Base-by-base conservation (phyloP, 2,797 vertebrate species). In the Melanotaenia nigrans region DNA sequence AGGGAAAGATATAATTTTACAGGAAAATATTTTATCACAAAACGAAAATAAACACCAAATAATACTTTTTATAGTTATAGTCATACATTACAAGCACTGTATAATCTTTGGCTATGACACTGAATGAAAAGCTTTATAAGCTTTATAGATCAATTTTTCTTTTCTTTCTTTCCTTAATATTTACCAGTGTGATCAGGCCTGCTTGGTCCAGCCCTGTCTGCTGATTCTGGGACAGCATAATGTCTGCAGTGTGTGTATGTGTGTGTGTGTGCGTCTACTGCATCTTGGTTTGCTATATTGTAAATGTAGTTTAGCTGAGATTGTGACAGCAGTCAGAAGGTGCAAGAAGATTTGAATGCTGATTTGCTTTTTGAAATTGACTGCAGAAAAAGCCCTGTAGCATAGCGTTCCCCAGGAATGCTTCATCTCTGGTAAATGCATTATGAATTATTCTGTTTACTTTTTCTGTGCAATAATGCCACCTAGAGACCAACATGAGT, bases 401-500 rank as follows among this genome's bases (percentile, higher is more conserved):
- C 58, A 61, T 6, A 61, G 14, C 64, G 38, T 28, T 57, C 28
- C 38, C 0, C 1, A 7, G 47, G 5, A 51, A 18, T 47, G 1
- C 59, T 59, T 30, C 11, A 57, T 73, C 11, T 67, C 16, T 51
- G 25, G 1, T 61, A 53, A 65, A 75, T 65, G 18, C 28, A 59
- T 62, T 47, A n/a, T 24, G 56, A 63, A 49, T 42, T 45, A 18
- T 32, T 47, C 51, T 30, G 24, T 45, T 67, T 68, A 18, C 59
- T 68, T 82, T 45, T 25, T 49, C 54, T 73, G 68, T 79, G 71
- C 79, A 82, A 78, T 71, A 38, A 0, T 75, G 80, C 90, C 87
- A 90, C 63, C 90, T 88, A 87, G 86, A 75, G 91, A 84, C 64
- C 22, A 62, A 20, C 18, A 3, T 24, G 2, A 30, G 68, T 77